phyloP scores from a whole-genome alignment of 2,113 vertebrate species.

The Etia nguti region DNA sequence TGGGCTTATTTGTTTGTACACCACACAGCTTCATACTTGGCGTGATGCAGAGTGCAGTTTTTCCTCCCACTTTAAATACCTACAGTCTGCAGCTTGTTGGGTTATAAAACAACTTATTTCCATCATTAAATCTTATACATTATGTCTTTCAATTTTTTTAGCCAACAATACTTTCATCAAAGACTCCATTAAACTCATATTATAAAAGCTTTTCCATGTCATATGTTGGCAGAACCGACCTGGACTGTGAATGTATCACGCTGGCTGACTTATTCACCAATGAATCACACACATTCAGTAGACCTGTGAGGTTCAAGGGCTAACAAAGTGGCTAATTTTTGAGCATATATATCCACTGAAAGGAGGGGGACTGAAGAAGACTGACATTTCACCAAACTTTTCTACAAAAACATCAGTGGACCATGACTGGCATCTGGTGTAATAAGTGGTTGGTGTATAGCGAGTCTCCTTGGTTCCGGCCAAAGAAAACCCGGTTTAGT shows the following conservation, averaged over 20 bases:
- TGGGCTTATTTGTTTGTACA: slow-evolving; percentile 69
- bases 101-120: slow-evolving; percentile 42
- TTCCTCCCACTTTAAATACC: slow-evolving; percentile 57
- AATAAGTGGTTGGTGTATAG: slow-evolving; percentile 47
- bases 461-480: slow-evolving; percentile 38
- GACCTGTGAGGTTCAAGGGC: slow-evolving; percentile 40
- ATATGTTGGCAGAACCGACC: background rate
- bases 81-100: slow-evolving; percentile 42
- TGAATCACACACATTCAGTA: slow-evolving; percentile 31
- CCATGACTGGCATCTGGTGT: slow-evolving; percentile 60
- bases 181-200: background rate
- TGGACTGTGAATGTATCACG: background rate
- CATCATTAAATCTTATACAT: slow-evolving; percentile 32
- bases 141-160: slow-evolving; percentile 17
- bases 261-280: background rate
- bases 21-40: slow-evolving; percentile 67
- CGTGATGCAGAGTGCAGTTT: slow-evolving; percentile 50
- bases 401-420: slow-evolving; percentile 53
- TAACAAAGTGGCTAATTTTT: slow-evolving; percentile 52
- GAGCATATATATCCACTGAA: slow-evolving; percentile 19
- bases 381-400: slow-evolving; percentile 59
- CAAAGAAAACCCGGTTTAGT: slow-evolving; percentile 69
- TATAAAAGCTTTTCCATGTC: slow-evolving; percentile 3
- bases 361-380: slow-evolving; percentile 15
- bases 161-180: slow-evolving; percentile 40